Conservation (phyloP, 2,888 invertebrate species). For the Protonemura montana region DNA sequence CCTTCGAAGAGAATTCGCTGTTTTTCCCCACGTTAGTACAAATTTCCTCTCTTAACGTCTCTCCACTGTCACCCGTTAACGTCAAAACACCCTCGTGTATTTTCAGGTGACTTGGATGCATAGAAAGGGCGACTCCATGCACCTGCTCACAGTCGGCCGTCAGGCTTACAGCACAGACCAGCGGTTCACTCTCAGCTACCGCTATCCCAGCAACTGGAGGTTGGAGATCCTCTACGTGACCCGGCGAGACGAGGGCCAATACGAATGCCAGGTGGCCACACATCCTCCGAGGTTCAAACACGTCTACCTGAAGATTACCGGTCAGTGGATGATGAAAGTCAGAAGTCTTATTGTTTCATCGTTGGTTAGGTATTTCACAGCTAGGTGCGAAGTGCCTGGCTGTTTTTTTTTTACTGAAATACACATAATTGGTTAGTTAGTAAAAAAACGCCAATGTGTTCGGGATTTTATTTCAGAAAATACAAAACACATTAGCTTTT, state of each 20-base stretch:
- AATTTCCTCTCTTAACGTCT: no score
- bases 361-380: no score
- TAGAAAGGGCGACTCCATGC: conserved; percentile 65
- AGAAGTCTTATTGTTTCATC: no score
- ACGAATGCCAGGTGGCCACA: conserved; percentile 72
- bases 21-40: no score
- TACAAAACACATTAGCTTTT: no score
- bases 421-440: no score
- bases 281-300: conserved; percentile 69
- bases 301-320: conserved; percentile 66
- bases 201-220: conserved; percentile 70
- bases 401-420: no score
- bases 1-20: no score
- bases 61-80: not conserved
- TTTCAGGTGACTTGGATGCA: conserved; percentile 69
- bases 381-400: no score
- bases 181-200: conserved; percentile 66
- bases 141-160: conserved; percentile 67
- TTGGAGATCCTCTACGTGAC: conserved; percentile 68
- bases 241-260: conserved; percentile 68
- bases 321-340: conserved; percentile 54
- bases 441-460: no score
- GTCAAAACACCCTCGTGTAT: not conserved
- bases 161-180: conserved; percentile 67
- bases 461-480: no score